A percentile compares a stretch with the other conserved stretches of the same genome.
Evolutionary conservation across 2,113 vertebrate species (phyloP).

Genomic region (Coreoperca whiteheadi): DNA sequence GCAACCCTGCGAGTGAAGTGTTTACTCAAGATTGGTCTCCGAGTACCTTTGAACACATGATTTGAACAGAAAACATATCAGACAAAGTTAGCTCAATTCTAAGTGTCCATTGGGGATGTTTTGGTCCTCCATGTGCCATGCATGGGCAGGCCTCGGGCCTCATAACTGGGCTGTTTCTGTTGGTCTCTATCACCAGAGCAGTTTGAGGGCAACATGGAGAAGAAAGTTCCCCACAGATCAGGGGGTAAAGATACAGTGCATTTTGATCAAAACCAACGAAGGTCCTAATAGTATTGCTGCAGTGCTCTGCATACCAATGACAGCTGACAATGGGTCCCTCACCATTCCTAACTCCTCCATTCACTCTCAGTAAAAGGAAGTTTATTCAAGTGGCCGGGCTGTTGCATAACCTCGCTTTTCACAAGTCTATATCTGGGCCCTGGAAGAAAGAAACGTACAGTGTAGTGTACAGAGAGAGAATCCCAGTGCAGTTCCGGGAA

Average conservation of each 20-base stretch:
- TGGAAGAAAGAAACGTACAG: conserved; percentile 55
- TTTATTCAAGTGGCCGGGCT: conserved; percentile 68
- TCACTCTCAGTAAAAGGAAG: conserved; percentile 61
- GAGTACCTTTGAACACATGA: conserved; percentile 30
- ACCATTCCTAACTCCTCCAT: conserved; percentile 66
- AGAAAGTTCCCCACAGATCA: conserved; percentile 42
- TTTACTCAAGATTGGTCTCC: conserved; percentile 38
- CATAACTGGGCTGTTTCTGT: conserved; percentile 13
- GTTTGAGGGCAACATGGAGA: conserved; percentile 20
- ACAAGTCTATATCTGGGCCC: conserved; percentile 55
- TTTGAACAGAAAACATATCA: conserved; percentile 27
- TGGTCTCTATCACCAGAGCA: conserved; percentile 7
- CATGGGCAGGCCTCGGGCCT: not conserved
- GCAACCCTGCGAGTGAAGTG: not conserved
- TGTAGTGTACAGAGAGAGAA: conserved; percentile 12
- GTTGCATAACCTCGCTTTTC: conserved; percentile 78
- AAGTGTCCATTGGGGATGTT: conserved; percentile 11
- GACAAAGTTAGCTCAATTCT: conserved; percentile 5
- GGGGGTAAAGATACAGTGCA: conserved; percentile 34
- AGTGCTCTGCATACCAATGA: conserved; percentile 72
- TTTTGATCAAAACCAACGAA: conserved; percentile 48
- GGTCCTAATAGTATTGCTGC: conserved; percentile 34
- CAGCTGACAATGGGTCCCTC: conserved; percentile 62
- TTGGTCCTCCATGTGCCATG: conserved; percentile 23
- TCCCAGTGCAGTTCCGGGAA: conserved; percentile 8